Evolutionary conservation across 2,888 invertebrate genomes (phyloP).

Genomic region (Agonopterix arenella): DNA sequence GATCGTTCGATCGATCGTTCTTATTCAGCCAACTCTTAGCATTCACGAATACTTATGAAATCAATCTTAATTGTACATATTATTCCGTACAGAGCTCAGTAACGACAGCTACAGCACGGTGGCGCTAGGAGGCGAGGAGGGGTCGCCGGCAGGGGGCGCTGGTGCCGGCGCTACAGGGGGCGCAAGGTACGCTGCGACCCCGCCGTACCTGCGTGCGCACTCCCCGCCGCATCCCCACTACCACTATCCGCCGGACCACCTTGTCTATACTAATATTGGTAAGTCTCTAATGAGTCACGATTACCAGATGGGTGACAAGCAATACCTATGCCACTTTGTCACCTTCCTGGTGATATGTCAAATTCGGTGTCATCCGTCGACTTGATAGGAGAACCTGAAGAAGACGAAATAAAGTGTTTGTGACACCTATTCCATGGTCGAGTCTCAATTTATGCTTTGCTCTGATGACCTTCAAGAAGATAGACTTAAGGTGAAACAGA

Average conservation of each 20-base stretch:
- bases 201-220: constrained; percentile 86
- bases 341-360: too few relatives aligned
- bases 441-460: too few relatives aligned
- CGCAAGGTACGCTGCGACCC: constrained; percentile 76
- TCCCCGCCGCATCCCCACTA: constrained; percentile 88
- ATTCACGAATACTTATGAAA: not conserved
- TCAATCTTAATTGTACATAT: not conserved
- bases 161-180: constrained; percentile 76
- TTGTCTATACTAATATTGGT: constrained; percentile 91
- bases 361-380: too few relatives aligned
- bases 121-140: constrained; percentile 90
- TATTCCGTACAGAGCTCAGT: constrained; percentile 80
- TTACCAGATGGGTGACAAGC: too few relatives aligned
- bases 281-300: constrained; percentile 22
- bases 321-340: too few relatives aligned
- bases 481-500: too few relatives aligned
- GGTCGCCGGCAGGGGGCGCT: constrained; percentile 79
- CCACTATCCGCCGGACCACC: constrained; percentile 88
- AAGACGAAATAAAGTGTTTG: too few relatives aligned
- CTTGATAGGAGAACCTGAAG: too few relatives aligned
- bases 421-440: too few relatives aligned
- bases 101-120: constrained; percentile 94
- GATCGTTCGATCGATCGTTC: too few relatives aligned
- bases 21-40: too few relatives aligned
- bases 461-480: too few relatives aligned